Base-by-base conservation (phyloP, 1,140 invertebrate genomes). In the Alviniconcha marisindica region DNA sequence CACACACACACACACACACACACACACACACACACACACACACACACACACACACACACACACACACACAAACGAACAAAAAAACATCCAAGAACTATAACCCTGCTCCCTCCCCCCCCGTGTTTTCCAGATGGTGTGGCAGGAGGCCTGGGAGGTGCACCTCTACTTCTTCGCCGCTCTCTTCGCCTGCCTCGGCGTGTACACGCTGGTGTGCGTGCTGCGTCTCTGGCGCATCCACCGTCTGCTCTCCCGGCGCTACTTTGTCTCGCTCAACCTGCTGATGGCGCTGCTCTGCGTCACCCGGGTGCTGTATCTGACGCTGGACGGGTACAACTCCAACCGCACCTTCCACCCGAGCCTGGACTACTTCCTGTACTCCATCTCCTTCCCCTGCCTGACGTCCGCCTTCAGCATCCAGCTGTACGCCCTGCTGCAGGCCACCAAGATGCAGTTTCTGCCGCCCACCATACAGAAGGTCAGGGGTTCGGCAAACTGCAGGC, bases 301-400 rank as follows among this genome's bases (percentile, higher is more conserved):
- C 85, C 94, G 97, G 71, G 96, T 97, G 87, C 96, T 97, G 87
- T 97, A 97, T 90, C 94, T 98, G 76, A 96, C 97, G 86, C 96
- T 97, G 88, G 97, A 98, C 93, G 96, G 97, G 0, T 98, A 98
- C 89, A 98, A 98, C 89, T 95, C 96, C 12, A 95, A 96, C 82
- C 94, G 95, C 60, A 96, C 96, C 0, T 95, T 97, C 87, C 96
- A 96, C 48, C 94, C 95, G n/a, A 95, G 96, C 54, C 91, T 97
- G 18, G 96, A 96, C 42, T 95, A 96, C 83, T 95, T 98, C n/a
- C 91, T 98, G 2, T 95, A 97, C 81, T 87, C 85, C 51, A 85
- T 86, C 21, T 83, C 81, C 33, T 90, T 90, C 82, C 97, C 97
- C 77, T 95, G 97, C 77, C 91, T 98, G 15, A 96, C 96, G 21